Conservation (phyloP, 2,113 vertebrate species). For the Prunella himalayana region DNA sequence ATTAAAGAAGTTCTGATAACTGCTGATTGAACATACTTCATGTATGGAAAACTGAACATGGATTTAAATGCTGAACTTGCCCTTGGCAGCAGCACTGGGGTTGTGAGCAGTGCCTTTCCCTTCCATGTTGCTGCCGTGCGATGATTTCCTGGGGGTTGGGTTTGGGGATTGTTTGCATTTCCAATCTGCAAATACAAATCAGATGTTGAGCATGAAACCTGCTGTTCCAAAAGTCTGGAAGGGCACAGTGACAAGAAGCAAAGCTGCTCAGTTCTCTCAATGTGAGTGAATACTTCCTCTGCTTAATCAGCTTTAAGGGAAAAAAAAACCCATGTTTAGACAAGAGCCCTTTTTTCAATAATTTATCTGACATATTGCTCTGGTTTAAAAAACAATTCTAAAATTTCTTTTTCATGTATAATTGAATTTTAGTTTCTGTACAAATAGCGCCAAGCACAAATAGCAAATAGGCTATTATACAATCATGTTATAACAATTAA, state of each 20-base stretch:
- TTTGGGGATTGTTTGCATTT: neutral
- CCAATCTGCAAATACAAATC: neutral
- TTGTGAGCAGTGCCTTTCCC: neutral
- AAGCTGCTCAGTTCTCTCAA: neutral
- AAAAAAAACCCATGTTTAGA: neutral
- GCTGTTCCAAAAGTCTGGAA: neutral
- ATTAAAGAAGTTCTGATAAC: neutral
- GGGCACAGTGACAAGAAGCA: neutral
- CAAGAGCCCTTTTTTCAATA: neutral
- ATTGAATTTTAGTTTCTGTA: neutral
- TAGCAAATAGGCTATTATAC: neutral
- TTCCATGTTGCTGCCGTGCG: rapidly evolving
- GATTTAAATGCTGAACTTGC: neutral
- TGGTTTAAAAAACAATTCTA: neutral
- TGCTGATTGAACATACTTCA: neutral
- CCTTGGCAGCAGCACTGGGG: neutral
- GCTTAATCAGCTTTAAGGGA: neutral
- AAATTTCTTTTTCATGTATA: neutral
- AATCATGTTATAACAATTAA: neutral
- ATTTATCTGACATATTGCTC: neutral
- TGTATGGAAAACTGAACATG: neutral
- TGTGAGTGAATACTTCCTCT: neutral
- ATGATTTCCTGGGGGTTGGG: neutral
- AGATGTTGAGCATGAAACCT: neutral
- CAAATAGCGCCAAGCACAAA: neutral